phyloP scores from a whole-genome alignment of 2,888 invertebrate species.

The Labia minor region DNA sequence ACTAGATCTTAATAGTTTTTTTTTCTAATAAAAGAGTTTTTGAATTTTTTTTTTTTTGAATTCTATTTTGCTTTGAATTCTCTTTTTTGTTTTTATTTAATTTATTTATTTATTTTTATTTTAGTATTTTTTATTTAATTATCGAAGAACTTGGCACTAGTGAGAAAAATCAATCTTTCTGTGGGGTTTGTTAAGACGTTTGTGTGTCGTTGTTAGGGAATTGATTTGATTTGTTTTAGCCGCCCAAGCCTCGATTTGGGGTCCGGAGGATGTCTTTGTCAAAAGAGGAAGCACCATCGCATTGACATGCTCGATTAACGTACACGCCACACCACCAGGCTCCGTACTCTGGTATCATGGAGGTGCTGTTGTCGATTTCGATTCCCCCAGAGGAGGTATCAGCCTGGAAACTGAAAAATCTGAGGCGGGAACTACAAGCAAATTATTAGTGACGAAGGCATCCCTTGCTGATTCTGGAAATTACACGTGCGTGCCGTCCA shows the following conservation, averaged over 20 bases:
- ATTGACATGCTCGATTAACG: conserved; percentile 76
- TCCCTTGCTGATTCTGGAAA: conserved; percentile 71
- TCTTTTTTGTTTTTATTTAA: no score
- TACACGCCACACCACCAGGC: conserved; percentile 67
- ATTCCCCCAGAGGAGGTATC: conserved; percentile 73
- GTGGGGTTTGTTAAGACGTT: neutral
- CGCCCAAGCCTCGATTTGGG: conserved; percentile 75
- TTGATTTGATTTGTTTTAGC: conserved; percentile 44
- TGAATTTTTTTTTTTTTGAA: no score
- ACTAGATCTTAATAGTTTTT: no score
- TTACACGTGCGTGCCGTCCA: conserved; percentile 80
- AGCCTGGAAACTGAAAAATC: conserved; percentile 78
- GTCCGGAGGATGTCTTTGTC: conserved; percentile 77
- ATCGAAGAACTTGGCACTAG: no score
- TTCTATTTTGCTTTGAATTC: no score
- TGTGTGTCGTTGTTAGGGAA: neutral
- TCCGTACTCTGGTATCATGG: conserved; percentile 81
- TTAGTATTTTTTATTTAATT: no score
- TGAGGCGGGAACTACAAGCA: conserved; percentile 68
- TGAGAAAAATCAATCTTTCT: neutral
- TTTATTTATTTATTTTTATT: no score
- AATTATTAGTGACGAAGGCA: conserved; percentile 72
- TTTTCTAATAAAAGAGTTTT: no score
- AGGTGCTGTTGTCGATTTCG: conserved; percentile 66
- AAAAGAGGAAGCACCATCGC: conserved; percentile 86